These are phyloP conservation scores for Syrrhaptes paradoxus DNA, from an alignment of 2,113 vertebrate species.

Conservation along the genomic window DNA sequence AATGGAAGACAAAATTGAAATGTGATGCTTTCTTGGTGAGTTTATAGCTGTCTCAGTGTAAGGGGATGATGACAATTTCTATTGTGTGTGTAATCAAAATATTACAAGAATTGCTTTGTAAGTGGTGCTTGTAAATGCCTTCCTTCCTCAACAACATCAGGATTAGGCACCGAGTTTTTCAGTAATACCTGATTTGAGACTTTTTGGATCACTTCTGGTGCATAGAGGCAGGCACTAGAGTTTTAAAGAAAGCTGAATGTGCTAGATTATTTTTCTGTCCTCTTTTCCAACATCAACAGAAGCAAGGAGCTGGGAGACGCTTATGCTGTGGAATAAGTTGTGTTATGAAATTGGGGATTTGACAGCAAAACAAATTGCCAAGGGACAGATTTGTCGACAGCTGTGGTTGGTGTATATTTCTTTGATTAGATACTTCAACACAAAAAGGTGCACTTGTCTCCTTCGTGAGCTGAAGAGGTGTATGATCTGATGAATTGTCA, in stretches of 20 bases:
- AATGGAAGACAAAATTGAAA: background rate
- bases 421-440: background rate
- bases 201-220: background rate
- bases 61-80: background rate
- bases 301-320: background rate
- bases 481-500: background rate
- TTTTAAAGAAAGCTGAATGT: background rate
- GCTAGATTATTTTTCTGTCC: background rate
- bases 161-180: background rate
- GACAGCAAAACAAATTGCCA: background rate
- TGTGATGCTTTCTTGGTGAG: background rate
- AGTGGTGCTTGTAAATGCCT: background rate
- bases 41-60: background rate
- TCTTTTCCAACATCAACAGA: background rate
- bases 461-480: background rate
- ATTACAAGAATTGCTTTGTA: background rate
- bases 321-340: background rate
- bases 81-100: background rate
- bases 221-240: background rate
- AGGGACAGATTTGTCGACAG: background rate
- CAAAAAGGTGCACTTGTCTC: background rate
- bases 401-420: rapidly evolving
- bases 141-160: background rate
- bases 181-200: background rate
- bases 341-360: background rate